Evolutionary conservation across 1,140 invertebrate species (phyloP).

Genomic region (Lordiphosa stackelbergi): DNA sequence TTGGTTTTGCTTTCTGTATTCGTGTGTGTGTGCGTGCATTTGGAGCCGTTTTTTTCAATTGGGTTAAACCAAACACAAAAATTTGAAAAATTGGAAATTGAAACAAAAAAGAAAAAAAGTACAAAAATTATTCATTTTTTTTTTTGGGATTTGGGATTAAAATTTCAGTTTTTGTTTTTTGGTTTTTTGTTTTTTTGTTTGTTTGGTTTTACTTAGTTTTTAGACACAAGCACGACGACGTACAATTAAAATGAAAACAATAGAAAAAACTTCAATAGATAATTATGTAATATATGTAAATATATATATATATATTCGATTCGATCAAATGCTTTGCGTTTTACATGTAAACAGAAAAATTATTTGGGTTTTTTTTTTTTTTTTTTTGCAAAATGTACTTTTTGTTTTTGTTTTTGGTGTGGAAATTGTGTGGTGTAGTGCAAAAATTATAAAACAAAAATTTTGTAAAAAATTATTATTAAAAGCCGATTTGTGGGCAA

Average conservation of each 20-base stretch:
- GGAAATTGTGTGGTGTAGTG: constrained; percentile 2
- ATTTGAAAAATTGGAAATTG: too few species aligned
- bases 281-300: constrained; percentile 52
- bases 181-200: too few species aligned
- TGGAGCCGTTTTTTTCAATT: neutral
- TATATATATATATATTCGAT: constrained; percentile 55
- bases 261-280: constrained; percentile 59
- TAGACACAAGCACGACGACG: constrained; percentile 71
- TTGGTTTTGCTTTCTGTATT: neutral
- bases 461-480: too few species aligned
- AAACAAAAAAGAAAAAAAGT: too few species aligned
- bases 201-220: constrained; percentile 23
- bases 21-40: constrained; percentile 3
- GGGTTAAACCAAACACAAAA: neutral
- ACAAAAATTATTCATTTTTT: constrained; percentile 4
- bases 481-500: too few species aligned
- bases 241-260: constrained; percentile 46
- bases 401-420: constrained; percentile 28
- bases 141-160: constrained; percentile 3
- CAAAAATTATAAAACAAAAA: too few species aligned
- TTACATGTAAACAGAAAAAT: constrained; percentile 53
- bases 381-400: constrained; percentile 45
- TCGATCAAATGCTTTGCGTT: constrained; percentile 64
- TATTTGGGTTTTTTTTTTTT: constrained; percentile 13
- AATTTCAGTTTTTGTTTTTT: constrained; percentile 1